Conservation (phyloP, 2,113 vertebrate genomes). For the Callipepla californica region DNA sequence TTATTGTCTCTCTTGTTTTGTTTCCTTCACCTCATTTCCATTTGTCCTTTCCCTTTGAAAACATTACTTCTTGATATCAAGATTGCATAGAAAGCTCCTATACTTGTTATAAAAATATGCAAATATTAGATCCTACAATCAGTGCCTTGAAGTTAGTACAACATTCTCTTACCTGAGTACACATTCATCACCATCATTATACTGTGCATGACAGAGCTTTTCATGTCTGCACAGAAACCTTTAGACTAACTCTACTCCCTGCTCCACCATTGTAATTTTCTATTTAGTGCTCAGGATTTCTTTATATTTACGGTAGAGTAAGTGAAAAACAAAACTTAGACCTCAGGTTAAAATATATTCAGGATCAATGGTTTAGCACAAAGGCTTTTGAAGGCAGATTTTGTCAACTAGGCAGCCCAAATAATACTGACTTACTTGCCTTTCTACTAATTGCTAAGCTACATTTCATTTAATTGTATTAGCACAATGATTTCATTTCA, state of each 20-base stretch:
- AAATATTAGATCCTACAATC: neutral
- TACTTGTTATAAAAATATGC: neutral
- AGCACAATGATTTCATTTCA: neutral
- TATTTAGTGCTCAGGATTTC: neutral
- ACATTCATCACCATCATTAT: neutral
- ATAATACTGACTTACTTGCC: neutral
- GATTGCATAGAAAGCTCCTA: neutral
- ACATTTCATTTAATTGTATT: constrained; percentile 1
- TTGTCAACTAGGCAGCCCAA: neutral
- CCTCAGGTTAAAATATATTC: neutral
- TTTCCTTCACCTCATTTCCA: neutral
- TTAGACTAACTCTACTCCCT: neutral
- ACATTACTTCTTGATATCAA: neutral
- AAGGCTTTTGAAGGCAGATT: neutral
- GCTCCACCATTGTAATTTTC: neutral
- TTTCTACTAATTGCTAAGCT: neutral
- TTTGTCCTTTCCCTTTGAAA: neutral
- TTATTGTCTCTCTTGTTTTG: neutral
- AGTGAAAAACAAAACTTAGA: neutral
- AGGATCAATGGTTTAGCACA: neutral
- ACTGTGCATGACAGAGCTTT: neutral
- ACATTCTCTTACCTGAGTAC: neutral
- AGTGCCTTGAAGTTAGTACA: neutral
- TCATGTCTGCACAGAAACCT: neutral
- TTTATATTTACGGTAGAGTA: neutral